phyloP scores from a whole-genome alignment of 2,797 vertebrate species.

The Halcyon smyrnensis region DNA sequence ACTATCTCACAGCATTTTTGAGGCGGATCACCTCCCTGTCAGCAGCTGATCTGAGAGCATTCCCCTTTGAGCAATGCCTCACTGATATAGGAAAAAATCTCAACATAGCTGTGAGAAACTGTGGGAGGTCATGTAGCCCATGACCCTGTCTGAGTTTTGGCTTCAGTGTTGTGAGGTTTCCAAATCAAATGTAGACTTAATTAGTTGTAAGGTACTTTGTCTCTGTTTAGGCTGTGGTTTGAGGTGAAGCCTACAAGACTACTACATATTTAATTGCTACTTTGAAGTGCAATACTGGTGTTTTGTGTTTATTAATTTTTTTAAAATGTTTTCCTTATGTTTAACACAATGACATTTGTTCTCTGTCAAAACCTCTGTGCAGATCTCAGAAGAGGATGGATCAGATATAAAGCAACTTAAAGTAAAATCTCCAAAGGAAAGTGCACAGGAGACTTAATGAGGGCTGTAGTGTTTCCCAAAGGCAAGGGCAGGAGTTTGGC shows the following conservation, averaged over 20 bases:
- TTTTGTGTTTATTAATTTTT: neutral
- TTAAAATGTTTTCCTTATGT: neutral
- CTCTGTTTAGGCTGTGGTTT: neutral
- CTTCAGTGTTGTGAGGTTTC: neutral
- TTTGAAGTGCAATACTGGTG: neutral
- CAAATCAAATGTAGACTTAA: neutral
- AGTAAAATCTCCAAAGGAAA: neutral
- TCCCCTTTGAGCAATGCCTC: neutral
- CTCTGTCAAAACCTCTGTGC: neutral
- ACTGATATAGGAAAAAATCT: neutral
- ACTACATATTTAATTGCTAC: neutral
- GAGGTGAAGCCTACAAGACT: neutral
- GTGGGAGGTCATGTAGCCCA: neutral
- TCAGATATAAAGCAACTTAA: neutral
- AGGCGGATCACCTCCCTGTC: neutral
- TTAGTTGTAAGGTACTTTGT: neutral
- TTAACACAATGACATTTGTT: neutral
- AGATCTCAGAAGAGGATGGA: neutral
- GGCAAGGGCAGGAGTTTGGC: neutral
- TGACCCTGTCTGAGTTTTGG: neutral
- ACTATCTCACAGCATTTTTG: fast-evolving
- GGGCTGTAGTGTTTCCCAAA: neutral
- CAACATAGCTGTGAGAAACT: neutral
- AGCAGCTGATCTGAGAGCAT: neutral
- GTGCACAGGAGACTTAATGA: neutral